Evolutionary conservation across 2,113 vertebrate genomes (phyloP), one percentile per base, ranked within the genome.

Genomic region (Saccopteryx bilineata): DNA sequence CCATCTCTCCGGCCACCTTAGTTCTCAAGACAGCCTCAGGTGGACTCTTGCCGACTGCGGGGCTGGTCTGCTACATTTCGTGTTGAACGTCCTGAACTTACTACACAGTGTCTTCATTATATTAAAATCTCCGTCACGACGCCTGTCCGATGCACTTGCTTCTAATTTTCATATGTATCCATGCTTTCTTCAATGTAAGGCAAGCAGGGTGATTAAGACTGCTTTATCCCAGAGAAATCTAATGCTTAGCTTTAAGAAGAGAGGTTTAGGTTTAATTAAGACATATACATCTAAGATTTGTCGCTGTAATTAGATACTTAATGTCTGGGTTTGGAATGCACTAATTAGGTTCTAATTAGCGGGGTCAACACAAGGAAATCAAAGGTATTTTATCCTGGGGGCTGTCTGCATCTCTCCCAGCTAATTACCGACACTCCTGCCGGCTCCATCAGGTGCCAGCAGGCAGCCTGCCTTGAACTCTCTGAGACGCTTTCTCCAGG

Each of bases 221-320:
- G 52, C n/a, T 46, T 78, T 79, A 95, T 92, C 78, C 56, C 54
- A 85, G 75, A 48, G 39, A 91, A 96, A 91, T 83, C 68, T 54
- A 33, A 85, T 50, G 54, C 54, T 97, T 85, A 71, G 52, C 56
- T 93, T n/a, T 95, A 92, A 61, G 61, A 91, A 80, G 90, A 85
- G 63, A 92, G 84, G 87, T 63, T 91, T 79, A 80, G 26, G 39
- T 68, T 92, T 96, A 95, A 96, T 96, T 94, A 93, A 93, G 96
- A 95, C 56, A 75, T 76, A 90, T 14, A 79, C 76, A 90, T 50
- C 56, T 90, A 96, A 92, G 87, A 93, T 95, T 93, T 92, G 94
- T 91, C 21, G 46, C 58, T 52, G 18, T 60, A 68, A 79, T 72
- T 56, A 88, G 88, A 76, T 56, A 75, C 78, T 88, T 88, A 90